Evolutionary conservation across 2,113 vertebrate genomes (phyloP), one percentile per base, ranked within the genome.

Genomic region (Mastomys natalensis): DNA sequence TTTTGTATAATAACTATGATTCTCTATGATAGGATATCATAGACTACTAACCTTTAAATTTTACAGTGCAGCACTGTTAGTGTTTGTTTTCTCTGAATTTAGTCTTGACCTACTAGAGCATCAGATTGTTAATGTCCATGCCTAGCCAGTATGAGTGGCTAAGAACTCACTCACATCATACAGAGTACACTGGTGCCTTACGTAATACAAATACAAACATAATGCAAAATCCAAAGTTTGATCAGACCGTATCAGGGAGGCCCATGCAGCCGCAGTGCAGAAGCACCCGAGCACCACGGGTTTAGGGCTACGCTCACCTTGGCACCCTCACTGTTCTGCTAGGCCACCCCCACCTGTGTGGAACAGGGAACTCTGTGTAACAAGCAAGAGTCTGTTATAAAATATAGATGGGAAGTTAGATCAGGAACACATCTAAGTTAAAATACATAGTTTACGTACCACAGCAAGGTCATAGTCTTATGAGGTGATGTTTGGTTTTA

Each of bases 1-100:
- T 7, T 81, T 8, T 45, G 0, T 81, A 40, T 66, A 10, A 81
- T 73, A 87, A 29, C 37, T 74, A 64, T 29, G 87, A 10, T n/a
- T 43, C 7, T 37, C 45, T 87, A 1, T 1, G 1, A 21, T 95
- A 60, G n/a, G 62, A 24, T 62, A 22, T 37, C 5, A 29, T 68
- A 58, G 31, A 48, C 29, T 34, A 60, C 62, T 34, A 0, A 24
- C 12, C 43, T 86, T 43, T 43, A 74, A 91, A 73, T 60, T 85
- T 8, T 89, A 58, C 55, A 29, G 40, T 13, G 9, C 22, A 19
- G 17, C 13, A 70, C 45, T 94, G 94, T 93, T 58, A 87, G 15
- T 77, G 24, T 80, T 80, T 70, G 21, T 87, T 93, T 87, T 48
- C 91, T 29, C 66, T 92, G 40, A 93, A 48, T 78, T 82, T 64